Evolutionary conservation across 2,797 vertebrate genomes (phyloP).

Genomic region (Acanthopagrus latus): DNA sequence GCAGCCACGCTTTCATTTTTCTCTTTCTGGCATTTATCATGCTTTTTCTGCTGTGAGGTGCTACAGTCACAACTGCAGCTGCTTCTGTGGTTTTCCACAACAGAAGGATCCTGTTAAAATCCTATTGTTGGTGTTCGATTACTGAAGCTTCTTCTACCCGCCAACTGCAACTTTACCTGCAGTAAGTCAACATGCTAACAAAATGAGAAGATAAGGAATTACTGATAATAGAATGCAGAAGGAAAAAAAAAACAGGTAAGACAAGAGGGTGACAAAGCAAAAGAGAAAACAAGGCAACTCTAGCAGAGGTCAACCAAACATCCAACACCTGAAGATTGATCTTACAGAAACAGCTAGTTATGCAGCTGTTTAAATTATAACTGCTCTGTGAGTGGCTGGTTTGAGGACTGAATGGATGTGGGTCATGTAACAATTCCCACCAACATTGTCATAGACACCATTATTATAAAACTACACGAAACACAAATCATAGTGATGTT

Average conservation of each 20-base stretch:
- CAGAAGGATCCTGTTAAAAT: conserved; percentile 2
- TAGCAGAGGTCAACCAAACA: neutral
- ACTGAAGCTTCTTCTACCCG: neutral
- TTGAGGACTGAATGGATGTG: neutral
- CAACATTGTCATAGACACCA: too few relatives aligned
- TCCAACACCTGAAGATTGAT: neutral
- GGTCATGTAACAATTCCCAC: neutral
- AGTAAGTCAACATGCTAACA: conserved; percentile 7
- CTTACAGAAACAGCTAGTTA: neutral
- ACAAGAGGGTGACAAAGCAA: neutral
- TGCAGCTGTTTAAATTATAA: neutral
- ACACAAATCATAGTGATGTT: neutral
- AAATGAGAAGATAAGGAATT: neutral
- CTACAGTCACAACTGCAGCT: neutral
- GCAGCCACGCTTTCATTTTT: conserved; percentile 2
- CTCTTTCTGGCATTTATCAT: conserved; percentile 22
- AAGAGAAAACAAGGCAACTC: neutral
- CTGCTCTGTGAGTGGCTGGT: too few relatives aligned
- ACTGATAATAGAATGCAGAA: neutral
- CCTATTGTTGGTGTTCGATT: neutral
- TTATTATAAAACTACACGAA: neutral
- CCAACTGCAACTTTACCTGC: neutral
- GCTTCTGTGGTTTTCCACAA: neutral
- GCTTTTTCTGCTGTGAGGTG: conserved; percentile 4
- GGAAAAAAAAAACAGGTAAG: neutral